phyloP scores from a whole-genome alignment of 1,140 invertebrate genomes.

The Pristionchus pacificus region DNA sequence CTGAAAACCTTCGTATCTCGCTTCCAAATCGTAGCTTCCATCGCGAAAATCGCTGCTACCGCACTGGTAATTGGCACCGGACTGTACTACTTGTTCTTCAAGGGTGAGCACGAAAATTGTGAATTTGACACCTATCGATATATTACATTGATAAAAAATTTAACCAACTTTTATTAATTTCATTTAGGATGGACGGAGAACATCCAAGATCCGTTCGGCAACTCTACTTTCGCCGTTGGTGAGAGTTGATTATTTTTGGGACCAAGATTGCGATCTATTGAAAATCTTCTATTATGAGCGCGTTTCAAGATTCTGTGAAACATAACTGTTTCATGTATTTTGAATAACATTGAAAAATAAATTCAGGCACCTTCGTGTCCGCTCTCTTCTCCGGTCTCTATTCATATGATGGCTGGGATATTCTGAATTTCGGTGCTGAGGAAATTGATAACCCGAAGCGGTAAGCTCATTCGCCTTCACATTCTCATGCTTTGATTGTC shows the following conservation, averaged over 20 bases:
- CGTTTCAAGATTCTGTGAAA: slow-evolving; percentile 31
- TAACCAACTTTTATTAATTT: too few species aligned
- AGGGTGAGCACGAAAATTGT: slow-evolving; percentile 23
- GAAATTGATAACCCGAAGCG: slow-evolving; percentile 45
- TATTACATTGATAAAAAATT: too few species aligned
- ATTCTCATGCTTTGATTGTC: neutral
- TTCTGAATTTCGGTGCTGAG: slow-evolving; percentile 45
- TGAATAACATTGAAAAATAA: too few species aligned
- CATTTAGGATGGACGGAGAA: slow-evolving; percentile 14
- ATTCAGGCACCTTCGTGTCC: slow-evolving; percentile 42
- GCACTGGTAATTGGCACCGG: slow-evolving; percentile 44
- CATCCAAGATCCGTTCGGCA: slow-evolving; percentile 6
- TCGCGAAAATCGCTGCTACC: slow-evolving; percentile 45
- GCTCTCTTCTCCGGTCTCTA: slow-evolving; percentile 45
- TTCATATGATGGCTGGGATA: slow-evolving; percentile 49
- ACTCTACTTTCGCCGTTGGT: neutral
- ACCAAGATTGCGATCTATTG: too few species aligned
- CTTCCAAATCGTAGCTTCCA: slow-evolving; percentile 49
- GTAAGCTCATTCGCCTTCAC: slow-evolving; percentile 20
- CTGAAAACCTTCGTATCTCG: slow-evolving; percentile 39
- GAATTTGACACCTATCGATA: too few species aligned
- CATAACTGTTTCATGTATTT: too few species aligned
- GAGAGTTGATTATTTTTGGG: too few species aligned
- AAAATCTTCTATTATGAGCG: too few species aligned
- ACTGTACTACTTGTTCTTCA: slow-evolving; percentile 44